Evolutionary conservation across 2,797 vertebrate species (phyloP).

Genomic region (Acanthurus leucopareius): DNA sequence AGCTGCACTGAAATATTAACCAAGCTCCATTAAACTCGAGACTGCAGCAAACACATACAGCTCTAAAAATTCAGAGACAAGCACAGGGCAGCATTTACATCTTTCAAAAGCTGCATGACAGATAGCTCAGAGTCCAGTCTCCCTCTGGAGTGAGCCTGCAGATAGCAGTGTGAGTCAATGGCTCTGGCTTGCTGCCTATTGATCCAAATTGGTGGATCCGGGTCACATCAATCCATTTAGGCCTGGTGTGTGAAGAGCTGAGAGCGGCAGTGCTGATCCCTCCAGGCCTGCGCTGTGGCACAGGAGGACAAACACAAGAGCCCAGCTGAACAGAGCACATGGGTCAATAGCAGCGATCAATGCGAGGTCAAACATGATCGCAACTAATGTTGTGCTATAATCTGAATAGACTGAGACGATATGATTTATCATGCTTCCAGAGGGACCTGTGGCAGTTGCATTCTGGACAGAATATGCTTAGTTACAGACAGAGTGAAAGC

Average conservation of each 20-base stretch:
- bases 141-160: constrained; percentile 33
- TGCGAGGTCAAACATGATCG: constrained; percentile 65
- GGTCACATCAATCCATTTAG: constrained; percentile 74
- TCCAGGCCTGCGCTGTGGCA: neutral
- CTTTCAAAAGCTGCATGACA: constrained; percentile 24
- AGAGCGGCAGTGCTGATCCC: constrained; percentile 35
- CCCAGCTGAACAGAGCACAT: constrained; percentile 42
- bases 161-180: constrained; percentile 45
- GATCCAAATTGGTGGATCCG: constrained; percentile 61
- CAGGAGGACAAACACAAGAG: constrained; percentile 37
- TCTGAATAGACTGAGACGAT: constrained; percentile 54
- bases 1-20: constrained; percentile 58
- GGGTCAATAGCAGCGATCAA: constrained; percentile 58
- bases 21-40: constrained; percentile 48
- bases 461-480: constrained; percentile 8
- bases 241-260: constrained; percentile 31
- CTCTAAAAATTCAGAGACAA: constrained; percentile 34
- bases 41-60: constrained; percentile 38
- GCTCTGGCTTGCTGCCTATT: constrained; percentile 52
- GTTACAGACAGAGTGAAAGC: constrained; percentile 17
- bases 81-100: constrained; percentile 36
- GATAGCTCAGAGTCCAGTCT: constrained; percentile 7
- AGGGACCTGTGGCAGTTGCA: constrained; percentile 18
- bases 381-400: constrained; percentile 54
- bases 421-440: constrained; percentile 37